A percentile compares a stretch with the other conserved stretches of the same genome.
Conservation (phyloP, 2,888 invertebrate genomes). For the Aspidapion aeneum region DNA sequence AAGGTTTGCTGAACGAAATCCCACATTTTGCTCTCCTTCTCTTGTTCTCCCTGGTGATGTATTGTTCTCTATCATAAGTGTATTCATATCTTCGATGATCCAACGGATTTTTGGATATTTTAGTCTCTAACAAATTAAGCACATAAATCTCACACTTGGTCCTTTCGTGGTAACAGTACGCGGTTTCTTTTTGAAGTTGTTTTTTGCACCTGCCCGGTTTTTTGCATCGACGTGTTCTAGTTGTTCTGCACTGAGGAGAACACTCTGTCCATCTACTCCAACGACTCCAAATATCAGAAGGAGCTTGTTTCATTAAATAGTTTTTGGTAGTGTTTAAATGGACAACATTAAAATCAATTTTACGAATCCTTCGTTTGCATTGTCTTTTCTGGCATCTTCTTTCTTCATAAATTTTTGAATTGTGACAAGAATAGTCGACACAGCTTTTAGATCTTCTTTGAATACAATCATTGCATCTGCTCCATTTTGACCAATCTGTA, state of each 20-base stretch:
- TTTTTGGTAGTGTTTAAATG: constrained; percentile 39
- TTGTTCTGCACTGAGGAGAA: constrained; percentile 73
- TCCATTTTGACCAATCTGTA: constrained; percentile 42
- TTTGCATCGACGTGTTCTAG: constrained; percentile 73
- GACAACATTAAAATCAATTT: constrained; percentile 40
- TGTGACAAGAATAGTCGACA: constrained; percentile 34
- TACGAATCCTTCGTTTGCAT: constrained; percentile 45
- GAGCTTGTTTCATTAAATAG: constrained; percentile 36
- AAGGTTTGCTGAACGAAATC: constrained; percentile 36
- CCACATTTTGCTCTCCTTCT: constrained; percentile 36
- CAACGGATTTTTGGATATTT: constrained; percentile 18
- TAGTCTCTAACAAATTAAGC: constrained; percentile 45
- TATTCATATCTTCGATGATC: constrained; percentile 28
- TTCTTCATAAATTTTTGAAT: constrained; percentile 44
- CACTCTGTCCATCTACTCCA: constrained; percentile 80
- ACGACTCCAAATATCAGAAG: constrained; percentile 58
- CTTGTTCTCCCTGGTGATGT: constrained; percentile 24
- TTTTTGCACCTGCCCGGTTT: constrained; percentile 71
- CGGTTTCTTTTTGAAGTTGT: constrained; percentile 75
- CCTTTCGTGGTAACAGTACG: constrained; percentile 80
- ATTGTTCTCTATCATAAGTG: constrained; percentile 26
- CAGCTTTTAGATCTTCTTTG: constrained; percentile 79
- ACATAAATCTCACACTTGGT: constrained; percentile 74
- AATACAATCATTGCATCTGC: constrained; percentile 47
- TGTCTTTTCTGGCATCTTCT: constrained; percentile 44